Base-by-base conservation (phyloP, 64 coral and sea anemone species). In the Actinia equina region DNA sequence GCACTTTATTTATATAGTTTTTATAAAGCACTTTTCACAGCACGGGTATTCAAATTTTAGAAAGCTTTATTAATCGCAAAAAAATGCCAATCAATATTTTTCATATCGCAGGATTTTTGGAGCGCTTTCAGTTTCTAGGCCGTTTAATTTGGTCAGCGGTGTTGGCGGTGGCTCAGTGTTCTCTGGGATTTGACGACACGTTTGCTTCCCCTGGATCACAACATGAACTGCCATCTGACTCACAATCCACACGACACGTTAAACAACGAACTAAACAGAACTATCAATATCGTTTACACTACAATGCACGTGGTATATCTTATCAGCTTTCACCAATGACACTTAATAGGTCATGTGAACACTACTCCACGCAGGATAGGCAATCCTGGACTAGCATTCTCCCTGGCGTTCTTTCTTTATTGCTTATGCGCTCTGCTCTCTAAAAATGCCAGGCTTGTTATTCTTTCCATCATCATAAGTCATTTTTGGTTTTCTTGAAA, bases 61-160 rank as follows among this genome's bases (percentile, higher is more conserved):
- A 41, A 30, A 41, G n/a, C 8, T 69, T 16, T 19, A 12, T 0
- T 60, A 60, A 18, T 8, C 25, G 6, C 2, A n/a, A 65, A 65
- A 65, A 65, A 23, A 14, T 25, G 23, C 41, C 25, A 65, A n/a
- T 74, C 13, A 74, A 30, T 74, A 23, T n/a, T 8, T 74, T 74
- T 74, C 69, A 26, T 74, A 15, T 74, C 69, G 27, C 69, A 74
- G 69, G 69, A 41, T 3, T 74, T 74, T 74, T 74, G 69, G 69
- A 74, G 69, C 69, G 69, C 23, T 74, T 42, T 30, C 69, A 41
- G 25, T 74, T 30, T 74, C 69, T 74, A 14, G 20, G 26, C 26
- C 69, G 69, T 37, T 74, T 74, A 74, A 27, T 74, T 74, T n/a
- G 69, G 69, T 74, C 69, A 74, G 27, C 69, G 69, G 69, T 41